Conservation (phyloP, 2,113 vertebrate species). For the Microcebus ravelobensis region DNA sequence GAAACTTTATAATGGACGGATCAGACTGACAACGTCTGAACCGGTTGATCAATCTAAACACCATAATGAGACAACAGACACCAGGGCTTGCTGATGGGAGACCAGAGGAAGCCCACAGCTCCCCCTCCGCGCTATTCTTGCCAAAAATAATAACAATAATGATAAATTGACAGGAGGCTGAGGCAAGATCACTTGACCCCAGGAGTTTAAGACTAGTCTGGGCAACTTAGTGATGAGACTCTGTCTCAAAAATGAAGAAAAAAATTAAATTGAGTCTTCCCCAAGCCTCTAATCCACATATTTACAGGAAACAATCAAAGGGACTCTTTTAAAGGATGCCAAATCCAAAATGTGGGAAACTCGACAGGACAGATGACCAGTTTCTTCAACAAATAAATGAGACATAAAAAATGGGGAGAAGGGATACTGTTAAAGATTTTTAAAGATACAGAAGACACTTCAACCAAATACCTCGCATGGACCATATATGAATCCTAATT, state of each 20-base stretch:
- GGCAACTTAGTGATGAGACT: too few species aligned
- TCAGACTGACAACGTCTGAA: neutral
- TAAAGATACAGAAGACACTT: neutral
- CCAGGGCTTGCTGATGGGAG: neutral
- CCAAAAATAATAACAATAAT: neutral
- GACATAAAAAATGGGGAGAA: rapidly evolving
- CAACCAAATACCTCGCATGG: neutral
- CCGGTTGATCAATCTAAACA: neutral
- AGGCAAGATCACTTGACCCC: too few species aligned
- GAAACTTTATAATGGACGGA: neutral
- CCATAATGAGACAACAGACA: neutral
- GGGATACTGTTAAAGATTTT: neutral
- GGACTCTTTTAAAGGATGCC: neutral
- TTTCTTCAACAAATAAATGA: slow-evolving; percentile 24
- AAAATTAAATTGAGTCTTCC: neutral
- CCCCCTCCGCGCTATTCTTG: neutral
- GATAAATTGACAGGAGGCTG: too few species aligned
- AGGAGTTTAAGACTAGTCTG: too few species aligned
- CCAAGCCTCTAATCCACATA: neutral
- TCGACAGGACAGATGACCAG: neutral
- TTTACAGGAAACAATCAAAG: slow-evolving; percentile 37
- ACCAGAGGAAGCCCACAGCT: neutral
- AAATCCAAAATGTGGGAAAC: slow-evolving; percentile 18
- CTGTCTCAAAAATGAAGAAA: neutral
- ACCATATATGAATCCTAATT: neutral